phyloP scores from a whole-genome alignment of 1,140 invertebrate species.

The Papilio machaon region DNA sequence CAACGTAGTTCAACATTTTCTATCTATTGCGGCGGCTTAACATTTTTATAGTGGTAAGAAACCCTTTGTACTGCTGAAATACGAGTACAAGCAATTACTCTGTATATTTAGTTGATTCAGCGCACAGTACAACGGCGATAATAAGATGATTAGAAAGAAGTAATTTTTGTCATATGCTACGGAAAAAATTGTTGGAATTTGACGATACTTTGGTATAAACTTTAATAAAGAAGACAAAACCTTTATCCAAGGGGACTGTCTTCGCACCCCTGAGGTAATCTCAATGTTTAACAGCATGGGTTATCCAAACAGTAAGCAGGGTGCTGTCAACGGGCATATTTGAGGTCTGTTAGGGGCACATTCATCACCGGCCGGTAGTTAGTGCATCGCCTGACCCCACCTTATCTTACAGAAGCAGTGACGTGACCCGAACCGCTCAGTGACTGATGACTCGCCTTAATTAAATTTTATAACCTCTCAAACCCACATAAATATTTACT shows the following conservation, averaged over 20 bases:
- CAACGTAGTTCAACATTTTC: not conserved
- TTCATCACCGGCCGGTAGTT: slow-evolving; percentile 72
- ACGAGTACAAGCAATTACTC: not conserved
- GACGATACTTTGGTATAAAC: not conserved
- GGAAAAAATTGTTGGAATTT: not conserved
- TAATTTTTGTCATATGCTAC: not conserved
- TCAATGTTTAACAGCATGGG: slow-evolving; percentile 61
- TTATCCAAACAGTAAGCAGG: slow-evolving; percentile 68
- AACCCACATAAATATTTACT: slow-evolving; percentile 44
- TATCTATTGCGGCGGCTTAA: not conserved
- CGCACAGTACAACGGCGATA: too few species aligned
- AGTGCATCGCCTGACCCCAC: slow-evolving; percentile 75
- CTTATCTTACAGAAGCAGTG: slow-evolving; percentile 76
- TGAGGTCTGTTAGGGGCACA: slow-evolving; percentile 77
- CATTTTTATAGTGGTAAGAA: not conserved
- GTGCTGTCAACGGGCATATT: slow-evolving; percentile 73
- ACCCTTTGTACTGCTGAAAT: not conserved
- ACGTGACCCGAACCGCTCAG: slow-evolving; percentile 66
- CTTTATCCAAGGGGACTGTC: slow-evolving; percentile 29
- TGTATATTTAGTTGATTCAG: too few species aligned
- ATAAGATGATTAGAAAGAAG: too few species aligned
- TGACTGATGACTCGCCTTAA: slow-evolving; percentile 80
- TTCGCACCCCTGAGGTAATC: slow-evolving; percentile 38
- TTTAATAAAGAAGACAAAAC: not conserved
- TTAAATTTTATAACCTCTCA: slow-evolving; percentile 75